Percentiles rank a stretch among this genome's conserved stretches.
Conservation (phyloP, 2,113 vertebrate genomes). For the Thalassarche chlororhynchos region DNA sequence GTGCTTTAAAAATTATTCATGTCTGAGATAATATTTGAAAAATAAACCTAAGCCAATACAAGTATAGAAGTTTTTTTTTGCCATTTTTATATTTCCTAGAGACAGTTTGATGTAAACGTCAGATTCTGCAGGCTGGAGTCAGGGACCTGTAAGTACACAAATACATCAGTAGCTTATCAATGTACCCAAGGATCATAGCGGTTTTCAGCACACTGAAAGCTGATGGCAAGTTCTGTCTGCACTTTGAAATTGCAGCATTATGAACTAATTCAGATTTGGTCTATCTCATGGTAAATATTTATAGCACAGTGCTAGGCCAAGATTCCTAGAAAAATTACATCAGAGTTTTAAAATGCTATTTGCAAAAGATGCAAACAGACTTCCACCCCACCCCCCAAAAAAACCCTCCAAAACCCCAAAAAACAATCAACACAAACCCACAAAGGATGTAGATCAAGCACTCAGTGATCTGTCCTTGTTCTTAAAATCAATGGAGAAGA, state of each 20-base stretch:
- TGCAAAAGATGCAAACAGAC: neutral
- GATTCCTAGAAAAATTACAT: neutral
- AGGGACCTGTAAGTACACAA: neutral
- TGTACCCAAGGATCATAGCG: neutral
- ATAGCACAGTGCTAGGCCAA: neutral
- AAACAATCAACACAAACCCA: neutral
- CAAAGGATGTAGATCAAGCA: neutral
- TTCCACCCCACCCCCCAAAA: rapidly evolving
- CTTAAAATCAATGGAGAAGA: neutral
- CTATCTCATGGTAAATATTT: neutral
- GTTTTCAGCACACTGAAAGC: neutral
- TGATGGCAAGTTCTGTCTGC: neutral
- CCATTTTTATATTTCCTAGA: neutral
- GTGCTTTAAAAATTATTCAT: neutral
- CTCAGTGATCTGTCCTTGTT: neutral
- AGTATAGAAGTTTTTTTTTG: neutral
- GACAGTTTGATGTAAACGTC: neutral
- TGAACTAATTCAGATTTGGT: neutral
- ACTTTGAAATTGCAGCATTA: neutral
- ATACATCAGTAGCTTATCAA: neutral
- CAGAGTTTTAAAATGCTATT: neutral
- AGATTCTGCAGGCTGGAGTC: neutral
- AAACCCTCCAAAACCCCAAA: neutral
- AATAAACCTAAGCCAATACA: neutral
- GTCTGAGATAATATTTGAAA: neutral